Conservation (phyloP, 2,113 vertebrate genomes). For the Pedionomus torquatus region DNA sequence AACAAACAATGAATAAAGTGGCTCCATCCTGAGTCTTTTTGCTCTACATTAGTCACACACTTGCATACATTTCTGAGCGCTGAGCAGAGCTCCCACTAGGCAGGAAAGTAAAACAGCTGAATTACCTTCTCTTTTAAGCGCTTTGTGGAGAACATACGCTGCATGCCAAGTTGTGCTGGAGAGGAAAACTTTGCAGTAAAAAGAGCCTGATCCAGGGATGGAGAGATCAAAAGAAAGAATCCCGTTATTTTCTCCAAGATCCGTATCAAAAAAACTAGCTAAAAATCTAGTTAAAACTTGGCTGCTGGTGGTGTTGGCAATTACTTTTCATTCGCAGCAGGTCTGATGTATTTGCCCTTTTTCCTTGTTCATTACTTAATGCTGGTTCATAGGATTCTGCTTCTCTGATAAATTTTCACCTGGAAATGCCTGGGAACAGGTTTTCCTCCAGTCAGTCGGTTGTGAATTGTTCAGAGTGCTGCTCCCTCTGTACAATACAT, state of each 20-base stretch:
- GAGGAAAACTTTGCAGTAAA: conserved; percentile 18
- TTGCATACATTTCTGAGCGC: conserved; percentile 58
- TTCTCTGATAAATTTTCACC: conserved; percentile 1
- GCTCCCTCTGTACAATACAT: not conserved
- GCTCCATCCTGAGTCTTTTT: conserved; percentile 59
- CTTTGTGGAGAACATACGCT: conserved; percentile 2
- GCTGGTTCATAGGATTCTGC: not conserved
- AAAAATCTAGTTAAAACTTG: not conserved
- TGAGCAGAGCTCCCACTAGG: conserved; percentile 16
- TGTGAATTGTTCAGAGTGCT: not conserved
- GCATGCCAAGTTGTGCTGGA: conserved; percentile 30
- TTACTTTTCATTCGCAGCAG: not conserved
- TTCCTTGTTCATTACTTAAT: not conserved
- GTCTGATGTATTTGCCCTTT: not conserved
- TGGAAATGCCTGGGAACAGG: not conserved
- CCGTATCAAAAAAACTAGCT: not conserved
- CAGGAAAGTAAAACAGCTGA: conserved; percentile 48
- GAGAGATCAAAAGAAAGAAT: not conserved
- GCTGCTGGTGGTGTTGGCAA: not conserved
- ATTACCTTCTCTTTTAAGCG: conserved; percentile 56
- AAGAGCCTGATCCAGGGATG: not conserved
- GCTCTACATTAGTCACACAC: conserved; percentile 54
- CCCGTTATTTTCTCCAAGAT: not conserved
- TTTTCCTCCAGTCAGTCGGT: not conserved
- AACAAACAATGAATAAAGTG: conserved; percentile 75